Base-by-base conservation (phyloP, 37 sponge, comb jelly and placozoan species). In the Spongilla lacustris region DNA sequence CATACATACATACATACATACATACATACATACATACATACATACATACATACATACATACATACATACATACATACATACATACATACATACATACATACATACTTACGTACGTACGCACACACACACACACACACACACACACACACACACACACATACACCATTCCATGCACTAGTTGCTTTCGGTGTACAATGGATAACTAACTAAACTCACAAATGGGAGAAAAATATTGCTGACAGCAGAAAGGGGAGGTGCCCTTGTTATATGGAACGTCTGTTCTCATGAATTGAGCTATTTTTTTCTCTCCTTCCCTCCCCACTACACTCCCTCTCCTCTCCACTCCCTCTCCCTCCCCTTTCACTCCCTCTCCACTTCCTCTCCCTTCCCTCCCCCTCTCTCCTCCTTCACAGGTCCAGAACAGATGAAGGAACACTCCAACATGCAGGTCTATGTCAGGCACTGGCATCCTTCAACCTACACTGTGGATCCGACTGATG, bases 401-500 rank as follows among this genome's bases (percentile, higher is more conserved):
- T 22, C 24, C 35, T 21, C 71, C 38, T 48, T 24, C 36, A 30
- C 87, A 96, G 96, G 67, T 17, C 77, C 71, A 19, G 98, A 97
- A 69, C 73, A 66, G 29, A 89, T 97, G 92, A 75, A 58, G n/a
- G 10, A 77, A 0, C 68, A 86, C 0, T 81, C 76, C 12, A 94
- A 97, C 72, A 91, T 96, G 83, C 93, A 92, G 74, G 86, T 97
- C 67, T 95, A 92, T 66, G 77, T 95, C 2, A 67, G 94, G 68
- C 71, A 78, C 68, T 97, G 98, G 98, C 78, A 81, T 26, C 98
- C 98, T 12, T 91, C 94, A 17, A 32, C 50, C 27, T 93, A 82
- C 75, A 82, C 83, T 49, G 81, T 96, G 30, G 94, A 89, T 24
- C 86, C 76, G 0, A 76, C 73, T 4, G 33, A 80, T 49, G 98